Conservation (phyloP, 2,113 vertebrate genomes). For the Rallus limicola region DNA sequence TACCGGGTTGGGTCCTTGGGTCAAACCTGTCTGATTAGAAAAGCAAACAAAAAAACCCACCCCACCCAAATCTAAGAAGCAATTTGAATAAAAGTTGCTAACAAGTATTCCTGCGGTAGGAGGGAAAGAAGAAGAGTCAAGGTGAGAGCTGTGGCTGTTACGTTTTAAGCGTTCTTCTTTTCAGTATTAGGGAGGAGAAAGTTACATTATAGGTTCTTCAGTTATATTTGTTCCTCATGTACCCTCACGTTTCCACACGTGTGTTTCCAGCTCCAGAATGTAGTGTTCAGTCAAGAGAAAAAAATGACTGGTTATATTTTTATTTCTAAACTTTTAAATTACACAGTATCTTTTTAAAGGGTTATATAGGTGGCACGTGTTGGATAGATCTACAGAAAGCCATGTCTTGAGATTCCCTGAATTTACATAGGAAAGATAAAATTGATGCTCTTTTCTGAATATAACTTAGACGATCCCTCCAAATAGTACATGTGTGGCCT, state of each 20-base stretch:
- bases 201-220: accelerated
- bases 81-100: no score
- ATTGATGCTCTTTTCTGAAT: not conserved
- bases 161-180: not conserved
- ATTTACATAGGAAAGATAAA: not conserved
- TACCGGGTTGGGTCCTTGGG: accelerated
- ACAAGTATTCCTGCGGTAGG: accelerated
- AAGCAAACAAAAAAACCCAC: no score
- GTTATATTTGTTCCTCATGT: accelerated
- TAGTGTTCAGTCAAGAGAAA: not conserved
- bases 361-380: not conserved
- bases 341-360: not conserved
- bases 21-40: not conserved
- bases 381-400: not conserved
- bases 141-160: accelerated
- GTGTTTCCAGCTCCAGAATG: accelerated
- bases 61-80: not conserved
- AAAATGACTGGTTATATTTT: not conserved
- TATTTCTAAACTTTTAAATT: not conserved
- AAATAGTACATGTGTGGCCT: not conserved
- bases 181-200: not conserved
- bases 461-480: not conserved
- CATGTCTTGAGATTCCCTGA: not conserved
- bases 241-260: accelerated
- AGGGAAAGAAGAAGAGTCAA: not conserved